Evolutionary conservation across 2,113 vertebrate genomes (phyloP).

Genomic region (Sturnira hondurensis): DNA sequence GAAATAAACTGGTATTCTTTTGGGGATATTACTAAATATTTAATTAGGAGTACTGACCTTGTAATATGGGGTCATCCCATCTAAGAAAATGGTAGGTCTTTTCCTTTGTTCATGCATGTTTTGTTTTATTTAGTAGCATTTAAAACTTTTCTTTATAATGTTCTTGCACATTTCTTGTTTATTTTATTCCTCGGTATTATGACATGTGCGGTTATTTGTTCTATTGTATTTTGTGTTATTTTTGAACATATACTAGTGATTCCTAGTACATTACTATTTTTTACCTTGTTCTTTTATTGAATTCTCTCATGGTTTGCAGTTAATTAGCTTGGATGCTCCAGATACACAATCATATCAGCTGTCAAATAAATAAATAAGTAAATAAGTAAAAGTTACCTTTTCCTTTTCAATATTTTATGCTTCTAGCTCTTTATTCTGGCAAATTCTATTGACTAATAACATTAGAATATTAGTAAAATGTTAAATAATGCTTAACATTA

Average conservation of each 20-base stretch:
- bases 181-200: not conserved
- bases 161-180: not conserved
- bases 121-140: not conserved
- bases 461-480: not conserved
- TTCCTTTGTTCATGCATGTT: not conserved
- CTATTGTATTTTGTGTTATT: not conserved
- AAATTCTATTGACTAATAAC: not conserved
- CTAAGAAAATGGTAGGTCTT: not conserved
- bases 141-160: not conserved
- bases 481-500: not conserved
- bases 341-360: not conserved
- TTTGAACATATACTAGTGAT: not conserved
- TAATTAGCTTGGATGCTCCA: not conserved
- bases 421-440: not conserved
- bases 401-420: not conserved
- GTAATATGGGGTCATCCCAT: not conserved
- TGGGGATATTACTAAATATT: not conserved
- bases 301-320: not conserved
- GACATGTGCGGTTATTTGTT: not conserved
- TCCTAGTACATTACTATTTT: not conserved
- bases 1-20: not conserved
- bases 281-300: not conserved
- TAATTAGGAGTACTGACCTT: not conserved
- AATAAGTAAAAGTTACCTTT: not conserved
- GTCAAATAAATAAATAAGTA: too few relatives aligned